Conservation (phyloP, 2,113 vertebrate species). For the Phoenicopterus ruber region DNA sequence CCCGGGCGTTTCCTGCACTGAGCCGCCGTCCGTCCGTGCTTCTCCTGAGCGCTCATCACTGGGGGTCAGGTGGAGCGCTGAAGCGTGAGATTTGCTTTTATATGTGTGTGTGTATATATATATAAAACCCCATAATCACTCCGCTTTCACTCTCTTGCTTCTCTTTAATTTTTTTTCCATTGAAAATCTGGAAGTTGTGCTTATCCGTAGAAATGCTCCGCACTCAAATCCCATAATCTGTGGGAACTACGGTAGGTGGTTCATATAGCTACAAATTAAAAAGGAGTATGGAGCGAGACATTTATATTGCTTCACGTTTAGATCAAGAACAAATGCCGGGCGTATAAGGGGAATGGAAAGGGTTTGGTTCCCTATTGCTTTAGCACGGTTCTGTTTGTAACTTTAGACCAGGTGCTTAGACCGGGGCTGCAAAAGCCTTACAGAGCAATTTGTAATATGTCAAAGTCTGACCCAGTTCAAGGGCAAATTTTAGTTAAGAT, state of each 20-base stretch:
- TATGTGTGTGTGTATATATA: neutral
- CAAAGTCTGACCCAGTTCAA: neutral
- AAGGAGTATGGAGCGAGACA: neutral
- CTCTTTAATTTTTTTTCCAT: neutral
- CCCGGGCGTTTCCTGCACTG: neutral
- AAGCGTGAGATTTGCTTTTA: neutral
- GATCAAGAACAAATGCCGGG: neutral
- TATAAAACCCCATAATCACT: neutral
- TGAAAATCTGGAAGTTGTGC: neutral
- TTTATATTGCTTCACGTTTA: neutral
- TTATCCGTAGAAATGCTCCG: neutral
- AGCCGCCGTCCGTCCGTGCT: accelerated
- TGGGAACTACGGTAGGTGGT: neutral
- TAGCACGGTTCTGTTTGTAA: neutral
- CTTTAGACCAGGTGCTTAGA: neutral
- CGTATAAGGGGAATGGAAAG: neutral
- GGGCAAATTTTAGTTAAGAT: neutral
- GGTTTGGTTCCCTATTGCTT: neutral
- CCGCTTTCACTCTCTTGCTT: neutral
- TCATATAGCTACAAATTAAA: neutral
- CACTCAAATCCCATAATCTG: neutral
- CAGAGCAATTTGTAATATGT: neutral
- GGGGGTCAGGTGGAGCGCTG: neutral
- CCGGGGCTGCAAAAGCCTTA: neutral
- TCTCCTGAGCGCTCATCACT: too few relatives aligned